phyloP scores from a whole-genome alignment of 2,113 vertebrate species.

The Cebus imitator region DNA sequence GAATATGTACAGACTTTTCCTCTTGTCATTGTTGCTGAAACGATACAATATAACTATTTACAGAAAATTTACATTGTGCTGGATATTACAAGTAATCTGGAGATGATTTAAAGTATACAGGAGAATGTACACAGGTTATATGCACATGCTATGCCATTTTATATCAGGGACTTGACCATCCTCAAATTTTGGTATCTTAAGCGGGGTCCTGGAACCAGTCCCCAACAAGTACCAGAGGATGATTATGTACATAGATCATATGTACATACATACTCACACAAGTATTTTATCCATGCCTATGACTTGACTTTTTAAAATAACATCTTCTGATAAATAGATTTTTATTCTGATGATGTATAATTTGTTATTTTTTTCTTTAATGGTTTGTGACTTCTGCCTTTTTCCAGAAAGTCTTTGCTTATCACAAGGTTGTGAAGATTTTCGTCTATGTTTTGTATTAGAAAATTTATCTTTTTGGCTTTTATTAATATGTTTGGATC shows the following conservation, averaged over 20 bases:
- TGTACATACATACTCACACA: not conserved
- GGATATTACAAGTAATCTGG: not conserved
- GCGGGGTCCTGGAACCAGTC: not conserved
- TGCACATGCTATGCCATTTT: not conserved
- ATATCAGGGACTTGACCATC: not conserved
- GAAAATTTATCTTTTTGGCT: not conserved
- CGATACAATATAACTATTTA: not conserved
- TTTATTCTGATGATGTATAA: not conserved
- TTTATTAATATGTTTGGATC: not conserved
- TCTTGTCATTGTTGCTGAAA: not conserved
- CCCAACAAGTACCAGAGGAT: not conserved
- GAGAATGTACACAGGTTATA: not conserved
- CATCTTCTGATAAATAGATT: not conserved
- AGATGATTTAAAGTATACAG: not conserved
- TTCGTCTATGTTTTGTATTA: not conserved
- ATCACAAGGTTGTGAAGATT: not conserved
- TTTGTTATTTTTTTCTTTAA: not conserved
- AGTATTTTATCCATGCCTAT: not conserved
- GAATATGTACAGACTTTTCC: not conserved
- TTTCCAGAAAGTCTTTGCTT: not conserved
- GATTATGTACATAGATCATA: not conserved
- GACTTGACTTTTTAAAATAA: not conserved
- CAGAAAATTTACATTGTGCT: not conserved
- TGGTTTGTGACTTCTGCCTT: not conserved
- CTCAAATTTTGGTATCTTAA: not conserved